These are phyloP conservation scores for Ciconia nigra DNA, from an alignment of 2,797 vertebrate species.

Conservation along the genomic window DNA sequence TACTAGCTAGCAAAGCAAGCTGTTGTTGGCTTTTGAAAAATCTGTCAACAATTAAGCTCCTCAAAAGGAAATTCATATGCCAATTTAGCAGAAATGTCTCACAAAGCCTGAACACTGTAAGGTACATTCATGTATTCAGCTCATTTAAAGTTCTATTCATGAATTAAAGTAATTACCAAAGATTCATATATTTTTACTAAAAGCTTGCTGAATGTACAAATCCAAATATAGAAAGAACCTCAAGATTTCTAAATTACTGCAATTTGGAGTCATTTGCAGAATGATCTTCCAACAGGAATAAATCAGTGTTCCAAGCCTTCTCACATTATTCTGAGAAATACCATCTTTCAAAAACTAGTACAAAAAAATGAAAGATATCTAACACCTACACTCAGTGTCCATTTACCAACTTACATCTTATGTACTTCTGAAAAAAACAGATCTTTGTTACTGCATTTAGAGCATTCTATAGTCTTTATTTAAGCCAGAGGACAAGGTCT, in stretches of 20 bases:
- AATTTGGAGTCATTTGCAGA: constrained; percentile 51
- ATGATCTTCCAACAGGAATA: constrained; percentile 38
- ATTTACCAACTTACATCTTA: background rate
- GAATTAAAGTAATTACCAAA: constrained; percentile 43
- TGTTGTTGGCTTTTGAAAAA: constrained; percentile 56
- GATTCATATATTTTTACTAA: constrained; percentile 35
- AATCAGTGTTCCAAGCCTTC: constrained; percentile 11
- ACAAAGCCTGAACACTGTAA: constrained; percentile 25
- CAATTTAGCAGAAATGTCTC: constrained; percentile 43
- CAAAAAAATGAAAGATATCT: background rate
- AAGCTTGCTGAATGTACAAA: constrained; percentile 38
- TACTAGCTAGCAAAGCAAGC: constrained; percentile 37
- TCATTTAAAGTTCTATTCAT: constrained; percentile 34
- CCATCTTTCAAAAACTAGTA: background rate
- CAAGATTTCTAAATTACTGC: constrained; percentile 50
- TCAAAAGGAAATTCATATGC: constrained; percentile 62
- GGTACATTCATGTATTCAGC: constrained; percentile 41
- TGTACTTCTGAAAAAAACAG: background rate
- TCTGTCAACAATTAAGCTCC: constrained; percentile 65
- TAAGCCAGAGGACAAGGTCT: background rate
- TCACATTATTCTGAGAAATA: constrained; percentile 31
- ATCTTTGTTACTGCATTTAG: background rate
- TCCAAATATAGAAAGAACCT: constrained; percentile 51
- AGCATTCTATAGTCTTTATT: background rate
- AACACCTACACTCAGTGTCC: background rate